Percentiles rank a stretch among this genome's conserved stretches.
Conservation (phyloP, 1,140 invertebrate genomes). For the Pectinophora gossypiella region DNA sequence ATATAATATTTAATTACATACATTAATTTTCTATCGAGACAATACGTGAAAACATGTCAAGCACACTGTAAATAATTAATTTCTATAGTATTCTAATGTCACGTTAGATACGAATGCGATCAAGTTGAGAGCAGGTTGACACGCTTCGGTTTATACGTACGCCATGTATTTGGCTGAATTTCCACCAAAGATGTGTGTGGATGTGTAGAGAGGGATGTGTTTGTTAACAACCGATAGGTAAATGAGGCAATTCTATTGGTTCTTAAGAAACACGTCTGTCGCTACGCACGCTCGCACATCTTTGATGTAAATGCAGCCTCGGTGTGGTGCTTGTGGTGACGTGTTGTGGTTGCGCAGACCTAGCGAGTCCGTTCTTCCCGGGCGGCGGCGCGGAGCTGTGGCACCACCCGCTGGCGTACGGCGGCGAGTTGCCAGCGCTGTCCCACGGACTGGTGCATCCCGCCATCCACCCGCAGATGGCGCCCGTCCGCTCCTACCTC, state of each 20-base stretch:
- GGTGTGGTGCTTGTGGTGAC: neutral
- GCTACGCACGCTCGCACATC: neutral
- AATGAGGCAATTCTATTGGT: too few relatives aligned
- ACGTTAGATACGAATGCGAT: too few relatives aligned
- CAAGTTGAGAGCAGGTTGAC: too few relatives aligned
- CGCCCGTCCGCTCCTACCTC: conserved; percentile 95
- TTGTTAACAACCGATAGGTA: too few relatives aligned
- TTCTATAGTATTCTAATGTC: conserved; percentile 20
- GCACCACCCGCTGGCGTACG: conserved; percentile 91
- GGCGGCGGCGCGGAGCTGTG: conserved; percentile 89
- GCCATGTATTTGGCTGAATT: too few relatives aligned
- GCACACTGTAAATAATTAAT: conserved; percentile 59
- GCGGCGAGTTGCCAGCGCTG: conserved; percentile 88
- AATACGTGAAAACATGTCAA: conserved; percentile 47
- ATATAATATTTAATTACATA: neutral
- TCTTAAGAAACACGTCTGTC: neutral
- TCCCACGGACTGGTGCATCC: conserved; percentile 95
- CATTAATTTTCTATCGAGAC: conserved; percentile 5
- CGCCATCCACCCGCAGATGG: conserved; percentile 97
- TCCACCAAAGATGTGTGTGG: too few relatives aligned
- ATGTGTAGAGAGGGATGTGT: too few relatives aligned
- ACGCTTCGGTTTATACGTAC: too few relatives aligned
- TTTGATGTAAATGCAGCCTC: neutral
- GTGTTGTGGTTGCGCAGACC: conserved; percentile 77
- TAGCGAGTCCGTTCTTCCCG: conserved; percentile 96